Evolutionary conservation across 2,113 vertebrate genomes (phyloP).

Genomic region (Ochotona curzoniae): DNA sequence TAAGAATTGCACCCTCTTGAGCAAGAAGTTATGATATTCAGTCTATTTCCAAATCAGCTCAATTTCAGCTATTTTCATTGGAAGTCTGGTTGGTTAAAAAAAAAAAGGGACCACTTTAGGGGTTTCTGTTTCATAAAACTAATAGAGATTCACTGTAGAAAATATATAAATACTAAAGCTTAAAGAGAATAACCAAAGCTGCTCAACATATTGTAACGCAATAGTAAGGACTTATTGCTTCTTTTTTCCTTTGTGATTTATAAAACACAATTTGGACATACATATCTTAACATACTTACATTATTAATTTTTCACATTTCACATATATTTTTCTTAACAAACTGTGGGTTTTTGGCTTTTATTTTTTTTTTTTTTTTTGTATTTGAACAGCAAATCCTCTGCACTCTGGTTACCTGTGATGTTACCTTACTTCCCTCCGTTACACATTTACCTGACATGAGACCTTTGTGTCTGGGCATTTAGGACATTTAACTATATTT

Average conservation of each 20-base stretch:
- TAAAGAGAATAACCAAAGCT: neutral
- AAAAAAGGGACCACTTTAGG: neutral
- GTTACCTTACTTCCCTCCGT: neutral
- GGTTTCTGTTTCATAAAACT: conserved; percentile 6
- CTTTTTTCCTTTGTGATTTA: neutral
- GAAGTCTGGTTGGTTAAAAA: neutral
- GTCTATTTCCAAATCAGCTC: neutral
- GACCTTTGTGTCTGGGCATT: neutral
- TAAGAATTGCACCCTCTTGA: neutral
- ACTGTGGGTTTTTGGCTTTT: neutral
- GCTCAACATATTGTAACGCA: neutral
- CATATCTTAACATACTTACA: neutral
- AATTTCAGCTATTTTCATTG: neutral
- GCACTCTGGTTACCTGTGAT: neutral
- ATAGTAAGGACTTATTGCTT: neutral
- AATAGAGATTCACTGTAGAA: conserved; percentile 16
- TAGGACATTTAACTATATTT: neutral
- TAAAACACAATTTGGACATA: neutral
- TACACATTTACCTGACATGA: conserved; percentile 23
- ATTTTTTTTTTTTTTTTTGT: conserved; percentile 17
- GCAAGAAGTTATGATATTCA: neutral
- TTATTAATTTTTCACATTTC: neutral
- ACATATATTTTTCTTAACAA: neutral
- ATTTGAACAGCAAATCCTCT: neutral
- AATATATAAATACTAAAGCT: conserved; percentile 19